Evolutionary conservation across 1,140 invertebrate species (phyloP).

Genomic region (Atta colombica): DNA sequence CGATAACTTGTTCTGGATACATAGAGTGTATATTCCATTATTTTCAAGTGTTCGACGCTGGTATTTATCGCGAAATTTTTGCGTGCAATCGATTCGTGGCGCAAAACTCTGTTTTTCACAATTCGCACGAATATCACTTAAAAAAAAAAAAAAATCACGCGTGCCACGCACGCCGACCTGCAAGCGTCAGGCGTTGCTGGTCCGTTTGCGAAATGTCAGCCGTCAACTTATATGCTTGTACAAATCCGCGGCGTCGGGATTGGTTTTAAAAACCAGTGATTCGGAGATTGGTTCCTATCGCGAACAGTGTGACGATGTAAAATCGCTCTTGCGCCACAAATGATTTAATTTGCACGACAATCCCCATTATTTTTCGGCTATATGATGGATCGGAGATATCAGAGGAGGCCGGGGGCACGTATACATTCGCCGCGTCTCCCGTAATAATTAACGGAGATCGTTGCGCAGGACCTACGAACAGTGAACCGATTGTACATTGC

Average conservation of each 20-base stretch:
- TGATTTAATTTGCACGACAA: slow-evolving; percentile 43
- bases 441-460: slow-evolving; percentile 73
- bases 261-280: slow-evolving; percentile 62
- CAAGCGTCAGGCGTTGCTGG: slow-evolving; percentile 12
- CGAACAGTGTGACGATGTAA: slow-evolving; percentile 17
- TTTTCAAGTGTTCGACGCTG: slow-evolving; percentile 32
- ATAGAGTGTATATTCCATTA: slow-evolving; percentile 20
- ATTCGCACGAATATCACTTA: slow-evolving; percentile 27
- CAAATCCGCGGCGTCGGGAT: slow-evolving; percentile 52
- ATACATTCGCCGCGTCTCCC: slow-evolving; percentile 32
- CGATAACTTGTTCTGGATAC: slow-evolving; percentile 18
- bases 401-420: neutral
- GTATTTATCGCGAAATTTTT: slow-evolving; percentile 51
- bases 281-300: slow-evolving; percentile 19
- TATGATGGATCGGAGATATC: neutral
- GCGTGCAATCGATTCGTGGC: slow-evolving; percentile 19
- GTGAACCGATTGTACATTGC: slow-evolving; percentile 72
- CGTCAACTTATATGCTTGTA: slow-evolving; percentile 51
- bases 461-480: slow-evolving; percentile 68
- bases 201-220: slow-evolving; percentile 44
- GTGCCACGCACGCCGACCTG: neutral
- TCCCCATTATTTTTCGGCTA: slow-evolving; percentile 40
- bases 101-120: slow-evolving; percentile 41
- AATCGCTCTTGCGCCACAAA: slow-evolving; percentile 34
- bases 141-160: slow-evolving; percentile 27